A percentile compares a stretch with the other conserved stretches of the same genome.
These are phyloP conservation scores for Danio choprae DNA, from an alignment of 2,797 vertebrate genomes.

Conservation along the genomic window DNA sequence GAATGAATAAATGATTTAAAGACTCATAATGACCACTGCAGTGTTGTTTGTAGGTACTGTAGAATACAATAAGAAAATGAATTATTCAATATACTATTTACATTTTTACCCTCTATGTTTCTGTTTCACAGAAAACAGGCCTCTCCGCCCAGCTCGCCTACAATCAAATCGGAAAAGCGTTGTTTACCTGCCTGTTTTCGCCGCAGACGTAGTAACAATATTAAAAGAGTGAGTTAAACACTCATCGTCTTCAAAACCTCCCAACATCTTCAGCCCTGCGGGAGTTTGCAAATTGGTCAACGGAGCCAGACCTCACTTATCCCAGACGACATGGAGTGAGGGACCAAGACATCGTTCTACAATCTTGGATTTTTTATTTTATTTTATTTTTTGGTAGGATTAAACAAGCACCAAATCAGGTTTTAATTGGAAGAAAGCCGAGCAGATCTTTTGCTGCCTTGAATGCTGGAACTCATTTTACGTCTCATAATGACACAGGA, in stretches of 20 bases:
- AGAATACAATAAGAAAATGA: no score
- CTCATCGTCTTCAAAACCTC: not conserved
- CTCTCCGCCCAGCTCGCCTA: constrained; percentile 60
- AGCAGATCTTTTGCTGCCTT: not conserved
- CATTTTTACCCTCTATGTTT: constrained; percentile 56
- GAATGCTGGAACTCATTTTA: constrained; percentile 10
- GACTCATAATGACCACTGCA: not conserved
- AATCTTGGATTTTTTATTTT: constrained; percentile 10
- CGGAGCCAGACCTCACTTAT: constrained; percentile 26
- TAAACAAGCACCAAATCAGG: constrained; percentile 15
- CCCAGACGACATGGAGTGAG: constrained; percentile 23
- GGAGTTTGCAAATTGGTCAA: constrained; percentile 5
- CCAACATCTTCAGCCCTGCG: constrained; percentile 36
- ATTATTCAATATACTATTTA: no score
- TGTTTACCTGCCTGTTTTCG: constrained; percentile 70
- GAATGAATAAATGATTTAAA: not conserved
- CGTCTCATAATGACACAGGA: not conserved
- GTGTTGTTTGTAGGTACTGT: no score
- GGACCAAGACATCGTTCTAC: constrained; percentile 57
- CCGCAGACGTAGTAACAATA: constrained; percentile 67
- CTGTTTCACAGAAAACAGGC: constrained; percentile 72
- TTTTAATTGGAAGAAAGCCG: constrained; percentile 15
- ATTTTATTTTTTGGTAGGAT: constrained; percentile 34
- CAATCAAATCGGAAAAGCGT: constrained; percentile 68
- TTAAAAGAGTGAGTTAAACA: constrained; percentile 74